These are phyloP conservation scores for Aporophyla nigra DNA, from an alignment of 2,888 invertebrate species.

Conservation along the genomic window DNA sequence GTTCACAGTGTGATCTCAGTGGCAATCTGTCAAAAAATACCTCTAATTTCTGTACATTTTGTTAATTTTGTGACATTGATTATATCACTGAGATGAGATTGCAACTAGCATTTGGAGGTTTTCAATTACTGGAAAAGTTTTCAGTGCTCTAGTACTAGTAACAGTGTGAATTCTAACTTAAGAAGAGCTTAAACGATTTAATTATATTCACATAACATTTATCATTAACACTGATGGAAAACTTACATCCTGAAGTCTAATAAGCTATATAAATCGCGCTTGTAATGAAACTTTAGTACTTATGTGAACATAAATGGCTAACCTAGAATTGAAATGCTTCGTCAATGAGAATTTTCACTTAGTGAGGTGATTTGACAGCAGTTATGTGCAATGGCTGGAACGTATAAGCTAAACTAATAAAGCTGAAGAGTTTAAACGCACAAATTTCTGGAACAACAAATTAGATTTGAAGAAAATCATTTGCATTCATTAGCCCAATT, in stretches of 20 bases:
- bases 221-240: constrained; percentile 41
- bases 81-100: too few species aligned
- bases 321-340: background rate
- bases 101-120: too few species aligned
- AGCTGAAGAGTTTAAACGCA: background rate
- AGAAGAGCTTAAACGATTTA: background rate
- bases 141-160: background rate
- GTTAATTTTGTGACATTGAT: too few species aligned
- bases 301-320: constrained; percentile 4
- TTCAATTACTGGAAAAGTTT: too few species aligned
- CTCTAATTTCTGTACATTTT: too few species aligned
- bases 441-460: too few species aligned
- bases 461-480: too few species aligned
- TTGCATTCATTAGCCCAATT: too few species aligned
- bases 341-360: background rate
- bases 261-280: constrained; percentile 12
- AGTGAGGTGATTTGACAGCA: background rate
- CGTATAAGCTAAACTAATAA: background rate
- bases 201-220: background rate
- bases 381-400: too few species aligned
- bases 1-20: too few species aligned
- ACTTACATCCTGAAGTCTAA: constrained; percentile 1
- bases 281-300: constrained; percentile 37
- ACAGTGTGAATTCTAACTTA: background rate
- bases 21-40: too few species aligned